These are phyloP conservation scores for Rhinatrema bivittatum DNA, from an alignment of 2,797 vertebrate genomes.

Conservation along the genomic window DNA sequence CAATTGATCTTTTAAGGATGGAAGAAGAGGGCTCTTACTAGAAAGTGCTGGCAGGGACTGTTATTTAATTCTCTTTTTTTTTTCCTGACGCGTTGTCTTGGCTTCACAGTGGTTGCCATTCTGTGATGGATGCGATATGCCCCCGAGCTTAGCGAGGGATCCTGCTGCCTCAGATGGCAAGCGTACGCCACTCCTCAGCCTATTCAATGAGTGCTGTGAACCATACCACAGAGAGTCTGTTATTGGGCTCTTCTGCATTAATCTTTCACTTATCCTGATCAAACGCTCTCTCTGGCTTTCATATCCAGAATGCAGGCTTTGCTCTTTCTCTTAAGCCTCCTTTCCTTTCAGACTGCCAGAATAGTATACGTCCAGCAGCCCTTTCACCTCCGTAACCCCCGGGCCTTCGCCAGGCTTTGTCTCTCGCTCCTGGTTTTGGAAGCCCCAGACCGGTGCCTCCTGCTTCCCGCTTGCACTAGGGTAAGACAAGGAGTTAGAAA, in stretches of 20 bases:
- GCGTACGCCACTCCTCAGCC: neutral
- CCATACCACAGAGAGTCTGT: neutral
- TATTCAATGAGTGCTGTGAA: conserved; percentile 5
- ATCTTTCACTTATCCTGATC: conserved; percentile 3
- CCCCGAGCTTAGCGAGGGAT: fast-evolving
- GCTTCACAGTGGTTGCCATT: conserved; percentile 8
- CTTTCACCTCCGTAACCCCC: no score
- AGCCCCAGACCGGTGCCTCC: neutral
- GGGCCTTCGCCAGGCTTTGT: no score
- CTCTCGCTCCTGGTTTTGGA: no score
- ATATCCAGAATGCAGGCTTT: neutral
- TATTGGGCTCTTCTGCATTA: conserved; percentile 1
- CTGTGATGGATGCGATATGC: conserved; percentile 6
- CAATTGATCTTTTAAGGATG: no score
- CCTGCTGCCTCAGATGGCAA: neutral
- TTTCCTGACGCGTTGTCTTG: neutral
- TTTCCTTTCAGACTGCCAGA: no score
- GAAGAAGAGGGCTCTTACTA: no score
- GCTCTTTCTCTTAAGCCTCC: no score
- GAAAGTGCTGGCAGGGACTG: no score
- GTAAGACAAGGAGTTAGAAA: no score
- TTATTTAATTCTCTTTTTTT: no score
- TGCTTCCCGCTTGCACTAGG: fast-evolving
- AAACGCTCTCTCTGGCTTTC: neutral
- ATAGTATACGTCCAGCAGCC: no score